Percentiles rank a stretch among this genome's conserved stretches.
Conservation (phyloP, 1,140 invertebrate genomes). For the Trichogramma pretiosum region DNA sequence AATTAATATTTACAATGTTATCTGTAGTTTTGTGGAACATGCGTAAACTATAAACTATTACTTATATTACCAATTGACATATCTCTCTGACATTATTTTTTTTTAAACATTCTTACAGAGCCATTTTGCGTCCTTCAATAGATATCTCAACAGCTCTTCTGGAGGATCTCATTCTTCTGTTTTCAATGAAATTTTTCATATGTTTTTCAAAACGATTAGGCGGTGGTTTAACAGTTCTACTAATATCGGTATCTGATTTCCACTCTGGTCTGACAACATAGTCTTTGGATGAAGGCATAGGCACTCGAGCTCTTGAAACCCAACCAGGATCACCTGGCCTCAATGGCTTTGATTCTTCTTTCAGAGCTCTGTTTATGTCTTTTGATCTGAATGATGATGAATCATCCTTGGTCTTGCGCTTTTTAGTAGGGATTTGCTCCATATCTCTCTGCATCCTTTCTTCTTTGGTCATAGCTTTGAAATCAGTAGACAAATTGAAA, state of each 20-base stretch:
- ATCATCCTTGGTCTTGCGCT: constrained; percentile 46
- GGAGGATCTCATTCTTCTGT: constrained; percentile 67
- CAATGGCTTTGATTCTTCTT: constrained; percentile 55
- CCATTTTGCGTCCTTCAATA: constrained; percentile 93
- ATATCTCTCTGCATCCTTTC: constrained; percentile 86
- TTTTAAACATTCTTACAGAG: constrained; percentile 54
- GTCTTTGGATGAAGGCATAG: constrained; percentile 90
- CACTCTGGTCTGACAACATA: constrained; percentile 92
- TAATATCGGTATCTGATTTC: constrained; percentile 78
- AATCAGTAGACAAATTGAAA: constrained; percentile 92
- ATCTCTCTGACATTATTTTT: background rate
- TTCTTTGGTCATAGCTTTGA: constrained; percentile 78
- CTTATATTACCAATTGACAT: no score
- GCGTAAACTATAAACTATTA: no score
- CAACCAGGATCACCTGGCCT: constrained; percentile 92
- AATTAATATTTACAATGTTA: no score
- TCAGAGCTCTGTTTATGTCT: constrained; percentile 54
- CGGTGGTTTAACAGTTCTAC: constrained; percentile 68
- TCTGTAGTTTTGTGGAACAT: no score
- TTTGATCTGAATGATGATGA: constrained; percentile 37
- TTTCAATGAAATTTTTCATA: constrained; percentile 80
- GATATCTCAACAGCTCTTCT: constrained; percentile 84
- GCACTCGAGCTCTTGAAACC: constrained; percentile 89
- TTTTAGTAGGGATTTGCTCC: constrained; percentile 72
- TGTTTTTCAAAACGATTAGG: constrained; percentile 84